Conservation (phyloP, 2,888 invertebrate species). For the Oligia strigilis region DNA sequence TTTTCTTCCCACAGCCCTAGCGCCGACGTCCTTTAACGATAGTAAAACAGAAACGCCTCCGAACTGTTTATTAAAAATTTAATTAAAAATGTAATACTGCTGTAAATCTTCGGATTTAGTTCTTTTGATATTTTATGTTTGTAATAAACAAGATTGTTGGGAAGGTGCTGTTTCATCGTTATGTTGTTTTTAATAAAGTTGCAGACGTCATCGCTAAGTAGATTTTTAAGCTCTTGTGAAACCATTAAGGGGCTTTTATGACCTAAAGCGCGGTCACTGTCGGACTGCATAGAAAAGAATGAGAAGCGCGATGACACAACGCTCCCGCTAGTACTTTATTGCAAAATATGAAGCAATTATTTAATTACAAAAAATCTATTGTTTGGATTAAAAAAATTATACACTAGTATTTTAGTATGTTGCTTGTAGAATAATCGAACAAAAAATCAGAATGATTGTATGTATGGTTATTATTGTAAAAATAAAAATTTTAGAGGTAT, state of each 20-base stretch:
- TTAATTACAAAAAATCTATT: no score
- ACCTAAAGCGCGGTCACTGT: no score
- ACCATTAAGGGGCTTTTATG: background rate
- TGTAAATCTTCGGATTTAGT: conserved; percentile 62
- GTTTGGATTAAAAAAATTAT: no score
- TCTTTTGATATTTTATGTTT: conserved; percentile 54
- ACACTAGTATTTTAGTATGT: no score
- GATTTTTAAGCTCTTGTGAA: background rate
- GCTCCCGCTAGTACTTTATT: no score
- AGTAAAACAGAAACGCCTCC: conserved; percentile 59
- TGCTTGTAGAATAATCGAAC: no score
- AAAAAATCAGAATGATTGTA: no score
- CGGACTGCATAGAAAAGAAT: no score
- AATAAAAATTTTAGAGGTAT: no score
- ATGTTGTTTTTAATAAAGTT: conserved; percentile 30
- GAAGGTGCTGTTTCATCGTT: conserved; percentile 35
- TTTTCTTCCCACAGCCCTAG: conserved; percentile 29
- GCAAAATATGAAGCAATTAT: no score
- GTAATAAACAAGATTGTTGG: conserved; percentile 53
- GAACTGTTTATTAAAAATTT: conserved; percentile 69
- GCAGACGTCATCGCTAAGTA: background rate
- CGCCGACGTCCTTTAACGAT: conserved; percentile 40
- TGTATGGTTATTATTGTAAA: no score
- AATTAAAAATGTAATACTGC: conserved; percentile 67
- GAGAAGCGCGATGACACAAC: no score